These are phyloP conservation scores for Pedionomus torquatus DNA, from an alignment of 2,113 vertebrate genomes.

Conservation along the genomic window DNA sequence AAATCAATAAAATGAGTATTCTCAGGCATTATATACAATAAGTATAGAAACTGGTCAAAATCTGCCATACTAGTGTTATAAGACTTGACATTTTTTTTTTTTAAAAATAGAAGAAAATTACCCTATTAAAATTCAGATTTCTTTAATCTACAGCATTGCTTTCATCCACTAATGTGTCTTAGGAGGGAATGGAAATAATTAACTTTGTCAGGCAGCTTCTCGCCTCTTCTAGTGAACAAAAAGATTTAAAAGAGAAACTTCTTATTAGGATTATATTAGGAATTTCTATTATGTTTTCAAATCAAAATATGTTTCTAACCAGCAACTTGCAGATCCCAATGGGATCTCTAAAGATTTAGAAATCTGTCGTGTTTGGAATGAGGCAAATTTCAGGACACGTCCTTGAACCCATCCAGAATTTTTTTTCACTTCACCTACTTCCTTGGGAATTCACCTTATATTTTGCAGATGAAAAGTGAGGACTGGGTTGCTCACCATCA, in stretches of 20 bases:
- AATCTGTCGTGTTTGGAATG: not conserved
- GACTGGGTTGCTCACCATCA: not conserved
- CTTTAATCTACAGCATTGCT: not conserved
- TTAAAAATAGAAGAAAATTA: not conserved
- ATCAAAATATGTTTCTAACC: not conserved
- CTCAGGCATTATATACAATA: not conserved
- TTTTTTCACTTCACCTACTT: not conserved
- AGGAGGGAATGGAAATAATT: not conserved
- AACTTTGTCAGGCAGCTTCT: not conserved
- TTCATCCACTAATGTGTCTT: not conserved
- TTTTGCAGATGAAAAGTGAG: not conserved
- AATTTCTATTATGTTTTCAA: not conserved
- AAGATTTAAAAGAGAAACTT: not conserved
- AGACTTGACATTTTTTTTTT: not conserved
- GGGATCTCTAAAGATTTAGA: not conserved
- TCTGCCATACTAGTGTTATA: not conserved
- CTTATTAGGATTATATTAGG: not conserved
- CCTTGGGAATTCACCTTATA: not conserved
- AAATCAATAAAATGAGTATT: not conserved
- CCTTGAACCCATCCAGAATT: not conserved
- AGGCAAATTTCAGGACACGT: not conserved
- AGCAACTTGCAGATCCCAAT: not conserved
- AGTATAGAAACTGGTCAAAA: not conserved
- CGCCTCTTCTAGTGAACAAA: not conserved
- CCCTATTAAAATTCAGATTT: not conserved